Evolutionary conservation across 2,113 vertebrate species (phyloP), one percentile per base, ranked within the genome.

Genomic region (Picathartes gymnocephalus): DNA sequence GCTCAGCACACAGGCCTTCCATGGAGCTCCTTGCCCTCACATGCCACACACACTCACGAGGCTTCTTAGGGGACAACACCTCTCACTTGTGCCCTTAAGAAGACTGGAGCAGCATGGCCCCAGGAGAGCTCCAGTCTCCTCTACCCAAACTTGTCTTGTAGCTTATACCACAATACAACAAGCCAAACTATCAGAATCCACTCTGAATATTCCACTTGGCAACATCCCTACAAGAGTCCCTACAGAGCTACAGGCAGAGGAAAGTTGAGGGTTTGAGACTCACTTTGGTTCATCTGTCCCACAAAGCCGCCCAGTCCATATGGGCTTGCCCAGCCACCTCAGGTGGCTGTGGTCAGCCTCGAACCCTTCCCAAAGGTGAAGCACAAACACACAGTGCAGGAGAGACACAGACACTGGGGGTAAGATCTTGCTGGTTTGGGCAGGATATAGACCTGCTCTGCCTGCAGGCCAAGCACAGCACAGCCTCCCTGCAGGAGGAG

Each of bases 41-140:
- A 0, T 27, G 48, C 18, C 71, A 47, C 4, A 1, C 50, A 30
- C 0, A 1, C 20, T 20, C 50, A 37, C 0, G 0, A 51, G 51
- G 53, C 48, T 33, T 4, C 10, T 35, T 0, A n/a, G n/a, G 1
- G 81, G 58, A 31, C 0, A 3, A 30, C 25, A 33, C 3, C 16
- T 80, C 60, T 51, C 37, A 6, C 35, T 16, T 24, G 13, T n/a
- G 45, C 35, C 54, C 64, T 66, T 47, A 47, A 23, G 50, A 84
- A 83, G 24, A 37, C 0, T 5, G 31, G n/a, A 61, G 42, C 42
- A 73, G 45, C 27, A 9, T 0, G 2, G 58, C 8, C 23, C 22
- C 47, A 47, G 24, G 4, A 66, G 12, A 58, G 12, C 71, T 86
- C 64, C 47, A 39, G 31, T 9, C 31, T 90, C 39, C 56, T 73